A percentile compares a stretch with the other conserved stretches of the same genome.
These are phyloP conservation scores for Zygaena filipendulae DNA, from an alignment of 2,888 invertebrate genomes.

Conservation along the genomic window DNA sequence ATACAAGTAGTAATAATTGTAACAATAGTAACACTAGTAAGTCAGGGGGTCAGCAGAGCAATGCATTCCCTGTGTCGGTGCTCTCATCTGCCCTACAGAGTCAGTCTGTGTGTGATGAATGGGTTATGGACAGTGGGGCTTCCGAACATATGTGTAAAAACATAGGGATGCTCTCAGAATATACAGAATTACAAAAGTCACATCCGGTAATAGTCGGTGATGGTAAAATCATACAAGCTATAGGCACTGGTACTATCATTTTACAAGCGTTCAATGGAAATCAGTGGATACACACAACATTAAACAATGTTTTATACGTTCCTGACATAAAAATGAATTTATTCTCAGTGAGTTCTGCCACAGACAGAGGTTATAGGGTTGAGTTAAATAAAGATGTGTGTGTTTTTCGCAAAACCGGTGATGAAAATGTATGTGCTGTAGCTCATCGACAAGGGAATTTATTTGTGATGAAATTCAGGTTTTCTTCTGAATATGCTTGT, in stretches of 20 bases:
- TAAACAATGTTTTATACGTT: not conserved
- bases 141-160: not conserved
- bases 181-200: not conserved
- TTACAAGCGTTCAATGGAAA: too few species aligned
- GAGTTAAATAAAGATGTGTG: not conserved
- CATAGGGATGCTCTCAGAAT: not conserved
- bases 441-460: not conserved
- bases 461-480: not conserved
- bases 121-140: not conserved
- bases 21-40: not conserved
- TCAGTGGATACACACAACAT: too few species aligned
- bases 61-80: not conserved
- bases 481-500: not conserved
- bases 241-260: too few species aligned
- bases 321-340: not conserved
- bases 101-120: not conserved
- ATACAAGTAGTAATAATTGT: too few species aligned
- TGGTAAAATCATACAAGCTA: not conserved
- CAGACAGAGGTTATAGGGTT: not conserved
- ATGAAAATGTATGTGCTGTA: not conserved
- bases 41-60: not conserved
- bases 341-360: not conserved
- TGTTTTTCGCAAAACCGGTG: too few species aligned
- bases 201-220: not conserved
- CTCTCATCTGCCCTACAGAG: not conserved